Evolutionary conservation across 2,113 vertebrate species (phyloP).

Genomic region (Cnemophilus loriae): DNA sequence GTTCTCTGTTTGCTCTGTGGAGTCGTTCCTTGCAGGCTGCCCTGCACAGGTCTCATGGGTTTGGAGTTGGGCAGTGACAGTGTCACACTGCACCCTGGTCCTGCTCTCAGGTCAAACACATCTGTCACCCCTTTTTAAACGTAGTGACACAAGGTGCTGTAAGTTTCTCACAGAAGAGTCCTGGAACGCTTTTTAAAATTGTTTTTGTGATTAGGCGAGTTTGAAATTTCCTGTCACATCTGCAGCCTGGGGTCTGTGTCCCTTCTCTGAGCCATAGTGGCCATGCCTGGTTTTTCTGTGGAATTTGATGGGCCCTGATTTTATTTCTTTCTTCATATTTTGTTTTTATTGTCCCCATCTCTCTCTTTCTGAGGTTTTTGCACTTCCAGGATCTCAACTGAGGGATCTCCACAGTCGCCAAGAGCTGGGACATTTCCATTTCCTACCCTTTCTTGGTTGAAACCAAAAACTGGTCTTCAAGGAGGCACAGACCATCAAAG

Average conservation of each 20-base stretch:
- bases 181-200: not conserved
- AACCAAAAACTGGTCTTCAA: slow-evolving; percentile 18
- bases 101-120: not conserved
- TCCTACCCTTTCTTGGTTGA: slow-evolving; percentile 23
- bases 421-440: slow-evolving; percentile 1
- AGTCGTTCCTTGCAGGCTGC: not conserved
- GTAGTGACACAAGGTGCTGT: no score
- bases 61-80: not conserved
- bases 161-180: not conserved
- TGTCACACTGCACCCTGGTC: not conserved
- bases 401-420: not conserved
- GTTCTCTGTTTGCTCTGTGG: not conserved
- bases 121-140: not conserved
- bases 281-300: not conserved
- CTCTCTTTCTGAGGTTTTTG: slow-evolving; percentile 1
- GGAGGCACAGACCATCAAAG: slow-evolving; percentile 39
- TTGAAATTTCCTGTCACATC: not conserved
- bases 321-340: not conserved
- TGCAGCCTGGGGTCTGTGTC: not conserved
- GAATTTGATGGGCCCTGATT: not conserved
- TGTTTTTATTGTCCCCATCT: not conserved
- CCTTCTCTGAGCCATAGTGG: not conserved
- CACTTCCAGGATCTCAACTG: slow-evolving; percentile 20
- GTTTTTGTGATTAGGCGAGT: not conserved
- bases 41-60: not conserved